Percentiles rank a stretch among this genome's conserved stretches.
phyloP scores from a whole-genome alignment of 2,888 invertebrate species.

The Dichetophora obliterata region DNA sequence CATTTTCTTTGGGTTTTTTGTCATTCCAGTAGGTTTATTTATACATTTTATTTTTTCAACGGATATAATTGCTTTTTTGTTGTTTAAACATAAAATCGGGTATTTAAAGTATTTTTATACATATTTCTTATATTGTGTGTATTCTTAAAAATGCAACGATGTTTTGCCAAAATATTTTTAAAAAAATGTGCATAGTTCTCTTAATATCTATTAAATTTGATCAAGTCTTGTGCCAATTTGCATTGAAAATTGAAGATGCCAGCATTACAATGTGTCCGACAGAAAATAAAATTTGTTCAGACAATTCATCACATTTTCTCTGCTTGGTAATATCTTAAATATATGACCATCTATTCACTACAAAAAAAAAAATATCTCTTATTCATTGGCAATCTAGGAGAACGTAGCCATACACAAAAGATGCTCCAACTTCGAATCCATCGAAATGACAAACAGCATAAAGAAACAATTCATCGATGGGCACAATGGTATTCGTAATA shows the following conservation, averaged over 20 bases:
- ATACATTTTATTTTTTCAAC: not conserved
- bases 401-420: not conserved
- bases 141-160: not conserved
- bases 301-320: conserved; percentile 18
- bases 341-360: too few species aligned
- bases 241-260: not conserved
- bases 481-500: conserved; percentile 55
- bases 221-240: not conserved
- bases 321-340: not conserved
- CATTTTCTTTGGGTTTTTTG: conserved; percentile 18
- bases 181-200: not conserved
- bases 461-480: conserved; percentile 44
- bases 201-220: not conserved
- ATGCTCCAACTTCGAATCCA: not conserved
- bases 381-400: not conserved
- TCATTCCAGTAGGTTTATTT: conserved; percentile 12
- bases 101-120: conserved; percentile 2
- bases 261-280: not conserved
- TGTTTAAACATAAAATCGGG: not conserved
- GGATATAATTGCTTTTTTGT: too few species aligned
- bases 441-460: not conserved
- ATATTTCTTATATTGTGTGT: not conserved
- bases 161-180: not conserved
- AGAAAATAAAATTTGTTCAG: not conserved
- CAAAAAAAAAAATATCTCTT: not conserved